A percentile compares a stretch with the other conserved stretches of the same genome.
phyloP scores from a whole-genome alignment of 2,113 vertebrate genomes.

The Callaeas wilsoni region DNA sequence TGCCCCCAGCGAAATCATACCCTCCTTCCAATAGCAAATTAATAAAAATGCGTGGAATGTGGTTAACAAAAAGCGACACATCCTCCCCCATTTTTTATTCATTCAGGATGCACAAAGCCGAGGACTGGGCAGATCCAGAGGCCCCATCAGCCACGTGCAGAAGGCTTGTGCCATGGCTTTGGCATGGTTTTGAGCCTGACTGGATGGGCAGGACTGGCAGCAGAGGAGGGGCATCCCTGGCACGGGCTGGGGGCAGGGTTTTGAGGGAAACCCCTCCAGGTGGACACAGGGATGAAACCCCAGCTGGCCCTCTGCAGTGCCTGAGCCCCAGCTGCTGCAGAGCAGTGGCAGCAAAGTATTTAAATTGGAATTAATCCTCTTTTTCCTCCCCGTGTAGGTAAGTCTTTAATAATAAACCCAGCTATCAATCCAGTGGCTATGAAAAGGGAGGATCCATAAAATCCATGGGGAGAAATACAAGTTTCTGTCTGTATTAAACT shows the following conservation, averaged over 20 bases:
- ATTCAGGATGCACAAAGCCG: background rate
- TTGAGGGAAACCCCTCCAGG: background rate
- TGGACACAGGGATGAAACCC: background rate
- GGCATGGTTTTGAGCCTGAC: background rate
- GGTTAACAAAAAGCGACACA: background rate
- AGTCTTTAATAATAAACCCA: background rate
- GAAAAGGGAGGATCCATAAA: background rate
- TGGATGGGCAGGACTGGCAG: background rate
- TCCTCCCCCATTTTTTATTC: background rate
- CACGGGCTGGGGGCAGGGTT: background rate
- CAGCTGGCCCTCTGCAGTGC: background rate
- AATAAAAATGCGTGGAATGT: background rate
- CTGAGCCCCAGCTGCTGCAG: background rate
- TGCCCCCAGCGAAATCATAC: background rate
- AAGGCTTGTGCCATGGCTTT: background rate
- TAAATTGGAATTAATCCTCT: background rate
- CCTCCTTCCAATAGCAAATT: background rate
- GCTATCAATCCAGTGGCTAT: background rate
- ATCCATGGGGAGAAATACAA: background rate
- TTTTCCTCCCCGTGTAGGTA: background rate
- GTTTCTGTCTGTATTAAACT: background rate
- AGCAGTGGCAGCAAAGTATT: background rate
- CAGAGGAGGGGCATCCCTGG: background rate
- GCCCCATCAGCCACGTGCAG: accelerated
- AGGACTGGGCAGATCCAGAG: background rate